Evolutionary conservation across 2,113 vertebrate species (phyloP).

Genomic region (Coregonus clupeaformis): DNA sequence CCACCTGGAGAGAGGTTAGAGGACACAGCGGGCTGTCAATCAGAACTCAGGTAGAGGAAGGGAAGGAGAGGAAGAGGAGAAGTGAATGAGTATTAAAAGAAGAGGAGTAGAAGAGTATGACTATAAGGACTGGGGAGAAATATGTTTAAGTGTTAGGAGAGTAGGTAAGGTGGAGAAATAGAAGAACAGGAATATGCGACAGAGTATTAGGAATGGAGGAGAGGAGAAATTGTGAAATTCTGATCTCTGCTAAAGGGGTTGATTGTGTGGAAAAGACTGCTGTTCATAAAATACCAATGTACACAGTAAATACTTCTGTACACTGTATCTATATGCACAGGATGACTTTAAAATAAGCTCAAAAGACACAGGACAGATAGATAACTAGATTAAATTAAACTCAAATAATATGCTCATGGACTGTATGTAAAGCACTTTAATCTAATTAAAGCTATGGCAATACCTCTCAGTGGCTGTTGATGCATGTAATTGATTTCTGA

Average conservation of each 20-base stretch:
- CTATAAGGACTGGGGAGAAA: no score
- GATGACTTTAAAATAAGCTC: neutral
- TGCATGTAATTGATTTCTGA: neutral
- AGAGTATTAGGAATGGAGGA: neutral
- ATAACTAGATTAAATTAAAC: neutral
- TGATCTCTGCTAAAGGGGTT: neutral
- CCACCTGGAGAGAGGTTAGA: neutral
- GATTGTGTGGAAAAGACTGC: neutral
- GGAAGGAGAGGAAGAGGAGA: neutral
- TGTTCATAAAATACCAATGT: no score
- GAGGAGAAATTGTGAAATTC: neutral
- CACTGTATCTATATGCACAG: no score
- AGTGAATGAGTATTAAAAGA: no score
- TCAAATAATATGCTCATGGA: neutral
- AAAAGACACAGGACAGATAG: neutral
- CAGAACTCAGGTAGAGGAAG: slow-evolving; percentile 25
- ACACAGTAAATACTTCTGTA: no score
- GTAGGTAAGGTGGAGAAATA: neutral
- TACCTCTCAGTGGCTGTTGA: neutral
- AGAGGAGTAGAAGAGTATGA: no score
- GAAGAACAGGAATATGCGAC: neutral
- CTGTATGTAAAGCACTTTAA: neutral
- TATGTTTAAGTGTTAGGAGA: neutral
- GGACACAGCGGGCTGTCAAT: slow-evolving; percentile 52
- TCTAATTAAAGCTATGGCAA: neutral